Evolutionary conservation across 2,888 invertebrate genomes (phyloP), one percentile per base, ranked within the genome.

Genomic region (Arge pagana): DNA sequence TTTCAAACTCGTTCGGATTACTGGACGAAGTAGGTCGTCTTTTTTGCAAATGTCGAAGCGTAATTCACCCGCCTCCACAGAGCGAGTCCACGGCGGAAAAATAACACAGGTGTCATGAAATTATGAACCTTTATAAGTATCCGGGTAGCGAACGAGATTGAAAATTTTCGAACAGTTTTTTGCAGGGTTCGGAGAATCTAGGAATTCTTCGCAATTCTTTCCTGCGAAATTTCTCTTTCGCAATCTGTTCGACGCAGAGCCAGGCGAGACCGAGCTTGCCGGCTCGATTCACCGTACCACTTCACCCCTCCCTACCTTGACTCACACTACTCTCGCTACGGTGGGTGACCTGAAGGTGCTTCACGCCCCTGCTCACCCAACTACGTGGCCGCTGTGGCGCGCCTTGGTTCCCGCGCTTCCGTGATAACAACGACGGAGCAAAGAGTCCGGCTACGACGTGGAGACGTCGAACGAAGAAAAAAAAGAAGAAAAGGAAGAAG

Each of bases 331-430:
- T n/a, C n/a, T n/a, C n/a, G n/a, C n/a, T n/a, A n/a, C n/a, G n/a
- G 21, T 43, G 31, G 21, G 33, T 13, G 23, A 33, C 33, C 45
- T 10, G 21, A 23, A 23, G 45, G 45, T 45, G 31, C 45, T 45
- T 24, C 45, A 45, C 45, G 33, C 33, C 45, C 45, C n/a, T n/a
- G n/a, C n/a, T n/a, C 74, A 68, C 71, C 66, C 71, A 71, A 71
- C 24, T 42, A 70, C 71, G 73, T 72, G 74, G 72, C 72, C 72
- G 66, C 64, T 74, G 75, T 64, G 73, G 74, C 72, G 60, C 65
- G 58, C 61, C 67, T 66, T 59, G 70, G 69, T 65, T 65, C 63
- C 70, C 66, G 63, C 66, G 66, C 64, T 62, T 67, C 64, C 66
- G 65, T 61, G 69, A 66, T 66, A 67, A 65, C 65, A 60, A 61